A percentile compares a stretch with the other conserved stretches of the same genome.
Conservation (phyloP, 2,113 vertebrate genomes). For the Lepus europaeus region DNA sequence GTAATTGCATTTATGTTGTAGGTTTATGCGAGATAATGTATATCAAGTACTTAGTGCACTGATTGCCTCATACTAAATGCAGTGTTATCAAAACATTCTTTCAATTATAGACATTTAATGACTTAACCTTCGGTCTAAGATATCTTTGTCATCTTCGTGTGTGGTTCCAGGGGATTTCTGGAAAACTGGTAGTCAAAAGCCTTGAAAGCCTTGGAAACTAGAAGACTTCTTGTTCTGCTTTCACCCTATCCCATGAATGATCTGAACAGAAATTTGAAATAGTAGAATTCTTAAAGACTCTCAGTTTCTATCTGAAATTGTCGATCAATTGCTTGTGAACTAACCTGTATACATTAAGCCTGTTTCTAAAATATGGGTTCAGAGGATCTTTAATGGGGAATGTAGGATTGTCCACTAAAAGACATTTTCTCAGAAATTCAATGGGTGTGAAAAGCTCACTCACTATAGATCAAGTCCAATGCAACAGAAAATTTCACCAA, state of each 20-base stretch:
- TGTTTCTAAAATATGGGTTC: not conserved
- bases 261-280: conserved; percentile 24
- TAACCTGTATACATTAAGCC: not conserved
- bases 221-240: not conserved
- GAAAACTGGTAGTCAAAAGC: not conserved
- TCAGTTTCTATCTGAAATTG: not conserved
- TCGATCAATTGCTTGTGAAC: not conserved
- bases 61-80: not conserved
- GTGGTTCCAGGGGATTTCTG: not conserved
- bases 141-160: not conserved
- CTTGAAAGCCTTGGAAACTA: not conserved
- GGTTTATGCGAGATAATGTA: not conserved
- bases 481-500: not conserved
- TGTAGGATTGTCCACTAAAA: not conserved
- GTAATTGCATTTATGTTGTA: not conserved
- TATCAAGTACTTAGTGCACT: not conserved
- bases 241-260: not conserved
- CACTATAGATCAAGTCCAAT: not conserved
- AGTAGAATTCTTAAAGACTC: not conserved
- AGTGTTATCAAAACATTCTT: conserved; percentile 40
- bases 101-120: conserved; percentile 9
- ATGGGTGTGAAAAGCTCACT: not conserved
- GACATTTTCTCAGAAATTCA: conserved; percentile 17
- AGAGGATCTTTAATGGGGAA: not conserved
- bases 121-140: not conserved